Evolutionary conservation across 2,113 vertebrate genomes (phyloP).

Genomic region (Anoura caudifer): DNA sequence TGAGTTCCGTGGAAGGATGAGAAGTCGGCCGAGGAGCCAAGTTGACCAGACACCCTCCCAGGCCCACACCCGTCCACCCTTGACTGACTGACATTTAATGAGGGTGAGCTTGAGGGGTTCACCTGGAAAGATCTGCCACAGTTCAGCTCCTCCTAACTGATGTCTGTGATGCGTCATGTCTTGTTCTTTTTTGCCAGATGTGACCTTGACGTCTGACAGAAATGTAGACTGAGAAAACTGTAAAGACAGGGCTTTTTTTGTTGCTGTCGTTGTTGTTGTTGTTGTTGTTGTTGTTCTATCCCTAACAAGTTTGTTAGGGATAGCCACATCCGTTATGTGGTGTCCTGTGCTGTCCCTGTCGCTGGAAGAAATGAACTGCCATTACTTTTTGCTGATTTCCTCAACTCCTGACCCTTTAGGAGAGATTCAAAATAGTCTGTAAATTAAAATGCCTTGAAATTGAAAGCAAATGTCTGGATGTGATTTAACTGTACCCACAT

Average conservation of each 20-base stretch:
- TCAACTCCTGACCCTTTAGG: constrained; percentile 38
- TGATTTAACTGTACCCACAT: constrained; percentile 30
- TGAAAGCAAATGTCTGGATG: constrained; percentile 45
- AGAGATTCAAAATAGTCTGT: constrained; percentile 36
- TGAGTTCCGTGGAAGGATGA: neutral
- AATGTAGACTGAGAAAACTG: neutral
- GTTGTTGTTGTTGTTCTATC: neutral
- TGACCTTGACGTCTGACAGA: neutral
- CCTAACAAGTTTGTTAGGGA: neutral
- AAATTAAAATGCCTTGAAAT: constrained; percentile 60
- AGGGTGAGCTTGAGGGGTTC: neutral
- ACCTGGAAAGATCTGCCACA: neutral
- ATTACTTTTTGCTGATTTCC: neutral
- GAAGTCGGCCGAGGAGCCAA: neutral
- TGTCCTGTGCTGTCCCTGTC: neutral
- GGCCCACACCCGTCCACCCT: neutral
- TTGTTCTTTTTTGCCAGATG: neutral
- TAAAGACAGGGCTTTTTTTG: neutral
- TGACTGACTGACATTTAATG: neutral
- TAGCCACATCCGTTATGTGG: too few species aligned
- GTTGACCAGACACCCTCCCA: neutral
- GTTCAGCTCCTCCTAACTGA: neutral
- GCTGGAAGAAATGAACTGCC: neutral
- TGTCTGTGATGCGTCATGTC: neutral
- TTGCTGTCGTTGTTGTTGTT: neutral